Evolutionary conservation across 2,113 vertebrate species (phyloP).

Genomic region (Platysteira castanea): DNA sequence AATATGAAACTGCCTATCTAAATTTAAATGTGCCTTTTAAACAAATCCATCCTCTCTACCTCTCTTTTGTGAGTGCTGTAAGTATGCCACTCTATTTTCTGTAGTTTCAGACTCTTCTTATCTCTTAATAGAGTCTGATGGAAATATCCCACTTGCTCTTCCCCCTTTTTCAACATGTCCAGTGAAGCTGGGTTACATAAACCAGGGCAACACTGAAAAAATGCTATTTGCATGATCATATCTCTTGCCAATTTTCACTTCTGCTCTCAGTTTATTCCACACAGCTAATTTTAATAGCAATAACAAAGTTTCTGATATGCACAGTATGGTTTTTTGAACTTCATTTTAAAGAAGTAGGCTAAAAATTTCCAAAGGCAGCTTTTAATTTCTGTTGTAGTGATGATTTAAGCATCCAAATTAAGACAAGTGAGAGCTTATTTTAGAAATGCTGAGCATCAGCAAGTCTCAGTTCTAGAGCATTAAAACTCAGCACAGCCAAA

Average conservation of each 20-base stretch:
- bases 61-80: background rate
- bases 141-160: background rate
- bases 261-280: conserved; percentile 17
- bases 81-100: conserved; percentile 21
- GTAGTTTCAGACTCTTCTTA: background rate
- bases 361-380: conserved; percentile 24
- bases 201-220: background rate
- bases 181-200: background rate
- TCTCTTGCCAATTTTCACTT: conserved; percentile 51
- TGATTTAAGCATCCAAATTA: conserved; percentile 45
- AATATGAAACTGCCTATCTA: background rate
- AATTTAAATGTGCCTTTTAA: conserved; percentile 26
- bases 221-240: background rate
- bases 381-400: conserved; percentile 6
- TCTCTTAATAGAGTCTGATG: conserved; percentile 11
- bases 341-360: conserved; percentile 31
- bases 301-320: background rate
- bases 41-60: background rate
- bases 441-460: conserved; percentile 43
- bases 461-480: conserved; percentile 18
- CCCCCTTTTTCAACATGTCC: background rate
- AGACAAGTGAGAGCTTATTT: conserved; percentile 31
- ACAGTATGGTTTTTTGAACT: background rate
- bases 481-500: conserved; percentile 1
- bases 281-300: conserved; percentile 39